Evolutionary conservation across 1,140 invertebrate species (phyloP).

Genomic region (Ceratina australensis): DNA sequence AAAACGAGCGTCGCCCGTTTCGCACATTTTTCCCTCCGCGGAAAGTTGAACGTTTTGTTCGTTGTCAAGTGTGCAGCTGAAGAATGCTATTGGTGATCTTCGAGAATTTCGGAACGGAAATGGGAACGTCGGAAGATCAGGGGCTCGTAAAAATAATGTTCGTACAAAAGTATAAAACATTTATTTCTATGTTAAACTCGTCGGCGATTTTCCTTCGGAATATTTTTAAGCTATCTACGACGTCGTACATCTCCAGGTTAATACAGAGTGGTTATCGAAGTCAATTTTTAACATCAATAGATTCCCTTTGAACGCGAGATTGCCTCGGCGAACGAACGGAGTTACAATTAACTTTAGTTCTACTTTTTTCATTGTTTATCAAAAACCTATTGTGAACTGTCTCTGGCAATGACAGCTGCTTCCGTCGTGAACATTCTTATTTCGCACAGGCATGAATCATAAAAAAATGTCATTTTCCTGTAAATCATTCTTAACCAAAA

Average conservation of each 20-base stretch:
- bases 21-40: background rate
- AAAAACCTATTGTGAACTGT: background rate
- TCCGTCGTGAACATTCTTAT: too few species aligned
- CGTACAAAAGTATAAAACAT: too few species aligned
- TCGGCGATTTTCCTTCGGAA: too few species aligned
- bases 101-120: background rate
- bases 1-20: background rate
- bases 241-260: too few species aligned
- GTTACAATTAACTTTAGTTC: slow-evolving; percentile 1
- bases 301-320: background rate
- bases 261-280: too few species aligned
- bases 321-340: background rate
- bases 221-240: too few species aligned
- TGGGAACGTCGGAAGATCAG: background rate
- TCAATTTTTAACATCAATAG: slow-evolving; percentile 8
- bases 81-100: background rate
- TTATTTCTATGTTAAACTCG: too few species aligned
- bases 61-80: background rate
- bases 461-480: background rate
- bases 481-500: background rate
- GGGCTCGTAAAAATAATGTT: background rate
- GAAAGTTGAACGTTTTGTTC: background rate
- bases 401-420: background rate
- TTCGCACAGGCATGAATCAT: background rate
- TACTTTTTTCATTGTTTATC: slow-evolving; percentile 1